These are phyloP conservation scores for Jacana jacana DNA, from an alignment of 2,113 vertebrate species.

Conservation along the genomic window DNA sequence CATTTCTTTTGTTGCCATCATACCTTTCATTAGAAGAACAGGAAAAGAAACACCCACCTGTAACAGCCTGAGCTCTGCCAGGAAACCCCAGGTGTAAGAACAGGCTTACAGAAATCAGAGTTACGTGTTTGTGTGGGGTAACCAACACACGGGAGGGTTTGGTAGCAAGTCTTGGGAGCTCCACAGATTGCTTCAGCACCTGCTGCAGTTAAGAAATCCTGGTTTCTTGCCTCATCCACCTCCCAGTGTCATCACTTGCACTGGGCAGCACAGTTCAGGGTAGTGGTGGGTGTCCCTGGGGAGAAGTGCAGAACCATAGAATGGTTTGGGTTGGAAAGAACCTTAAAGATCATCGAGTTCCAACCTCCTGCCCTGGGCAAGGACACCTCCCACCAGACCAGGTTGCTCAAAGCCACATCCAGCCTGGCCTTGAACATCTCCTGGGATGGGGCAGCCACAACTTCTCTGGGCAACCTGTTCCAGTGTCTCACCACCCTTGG, in stretches of 20 bases:
- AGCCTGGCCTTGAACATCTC: too few relatives aligned
- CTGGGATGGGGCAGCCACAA: too few relatives aligned
- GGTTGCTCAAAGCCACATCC: too few relatives aligned
- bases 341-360: too few relatives aligned
- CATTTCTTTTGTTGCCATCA: neutral
- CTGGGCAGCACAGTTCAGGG: neutral
- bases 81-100: rapidly evolving
- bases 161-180: neutral
- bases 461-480: too few relatives aligned
- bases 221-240: neutral
- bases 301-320: neutral
- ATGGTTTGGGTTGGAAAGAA: too few relatives aligned
- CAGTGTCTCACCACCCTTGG: too few relatives aligned
- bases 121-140: neutral
- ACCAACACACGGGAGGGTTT: neutral
- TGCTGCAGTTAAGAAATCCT: neutral
- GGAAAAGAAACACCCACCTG: neutral
- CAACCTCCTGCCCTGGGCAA: too few relatives aligned
- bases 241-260: neutral
- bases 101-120: neutral
- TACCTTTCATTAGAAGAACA: neutral
- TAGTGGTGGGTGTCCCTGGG: neutral
- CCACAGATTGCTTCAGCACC: neutral
- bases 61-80: neutral
- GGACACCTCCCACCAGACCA: too few relatives aligned